Evolutionary conservation across 2,888 invertebrate genomes (phyloP).

Genomic region (Sthenelais limicola): DNA sequence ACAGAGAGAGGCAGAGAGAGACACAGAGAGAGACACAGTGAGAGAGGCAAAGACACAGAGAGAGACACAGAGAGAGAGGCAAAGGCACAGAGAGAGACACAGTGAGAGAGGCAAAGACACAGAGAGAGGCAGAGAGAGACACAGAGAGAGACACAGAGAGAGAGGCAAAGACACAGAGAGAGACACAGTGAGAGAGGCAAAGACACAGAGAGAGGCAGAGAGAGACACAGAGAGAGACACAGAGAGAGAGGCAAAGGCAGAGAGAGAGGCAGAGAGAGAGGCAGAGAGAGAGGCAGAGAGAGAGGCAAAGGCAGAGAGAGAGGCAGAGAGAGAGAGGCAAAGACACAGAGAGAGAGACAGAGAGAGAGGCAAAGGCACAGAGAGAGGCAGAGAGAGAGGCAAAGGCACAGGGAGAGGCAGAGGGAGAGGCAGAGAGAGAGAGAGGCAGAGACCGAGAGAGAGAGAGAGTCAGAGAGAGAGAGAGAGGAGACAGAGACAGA

Average conservation of each 20-base stretch:
- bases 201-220: not conserved
- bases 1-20: not conserved
- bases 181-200: not conserved
- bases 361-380: not conserved
- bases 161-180: not conserved
- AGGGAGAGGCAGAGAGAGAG: not conserved
- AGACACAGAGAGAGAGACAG: not conserved
- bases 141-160: not conserved
- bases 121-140: not conserved
- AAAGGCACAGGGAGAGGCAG: not conserved
- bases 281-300: not conserved
- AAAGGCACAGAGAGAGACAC: not conserved
- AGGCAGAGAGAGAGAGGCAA: not conserved
- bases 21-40: not conserved
- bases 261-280: not conserved
- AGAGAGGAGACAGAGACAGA: not conserved
- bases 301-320: not conserved
- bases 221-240: not conserved
- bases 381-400: not conserved
- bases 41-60: not conserved
- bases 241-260: not conserved
- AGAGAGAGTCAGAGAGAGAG: not conserved
- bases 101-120: not conserved
- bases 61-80: not conserved
- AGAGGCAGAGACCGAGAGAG: not conserved